Evolutionary conservation across 1,140 invertebrate species (phyloP).

Genomic region (Trichonephila inaurata): DNA sequence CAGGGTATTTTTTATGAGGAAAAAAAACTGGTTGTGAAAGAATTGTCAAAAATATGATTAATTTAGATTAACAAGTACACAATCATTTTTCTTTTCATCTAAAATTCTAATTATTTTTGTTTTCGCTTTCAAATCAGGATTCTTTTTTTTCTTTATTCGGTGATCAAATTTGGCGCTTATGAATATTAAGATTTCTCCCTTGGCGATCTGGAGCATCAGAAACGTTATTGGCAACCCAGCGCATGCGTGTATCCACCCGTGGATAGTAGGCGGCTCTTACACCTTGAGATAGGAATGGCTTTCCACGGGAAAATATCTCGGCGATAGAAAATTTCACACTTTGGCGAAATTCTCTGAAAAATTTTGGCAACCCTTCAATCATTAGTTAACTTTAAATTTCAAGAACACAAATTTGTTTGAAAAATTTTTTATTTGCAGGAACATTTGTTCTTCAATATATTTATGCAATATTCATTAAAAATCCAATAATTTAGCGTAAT

Average conservation of each 20-base stretch:
- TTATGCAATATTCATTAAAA: too few relatives aligned
- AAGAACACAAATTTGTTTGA: too few relatives aligned
- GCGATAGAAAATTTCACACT: background rate
- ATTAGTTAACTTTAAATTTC: background rate
- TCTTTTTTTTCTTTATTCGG: background rate
- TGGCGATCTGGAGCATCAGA: slow-evolving; percentile 5
- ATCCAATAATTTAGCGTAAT: too few relatives aligned
- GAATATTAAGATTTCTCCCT: background rate
- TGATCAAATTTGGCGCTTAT: slow-evolving; percentile 10
- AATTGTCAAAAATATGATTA: too few relatives aligned
- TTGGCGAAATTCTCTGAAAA: slow-evolving; percentile 10
- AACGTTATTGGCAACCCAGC: slow-evolving; percentile 39
- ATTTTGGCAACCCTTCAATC: background rate
- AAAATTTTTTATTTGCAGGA: too few relatives aligned
- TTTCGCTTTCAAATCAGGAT: too few relatives aligned
- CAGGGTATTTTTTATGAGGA: too few relatives aligned
- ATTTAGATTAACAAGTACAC: too few relatives aligned
- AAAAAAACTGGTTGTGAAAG: too few relatives aligned
- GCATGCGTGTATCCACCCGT: slow-evolving; percentile 34
- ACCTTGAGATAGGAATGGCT: slow-evolving; percentile 22
- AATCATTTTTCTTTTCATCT: too few relatives aligned
- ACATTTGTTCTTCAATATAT: too few relatives aligned
- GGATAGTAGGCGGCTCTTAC: slow-evolving; percentile 51
- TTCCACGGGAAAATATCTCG: background rate
- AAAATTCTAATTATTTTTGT: too few relatives aligned